phyloP scores from a whole-genome alignment of 2,797 vertebrate genomes.

The Apogon hyalosoma region DNA sequence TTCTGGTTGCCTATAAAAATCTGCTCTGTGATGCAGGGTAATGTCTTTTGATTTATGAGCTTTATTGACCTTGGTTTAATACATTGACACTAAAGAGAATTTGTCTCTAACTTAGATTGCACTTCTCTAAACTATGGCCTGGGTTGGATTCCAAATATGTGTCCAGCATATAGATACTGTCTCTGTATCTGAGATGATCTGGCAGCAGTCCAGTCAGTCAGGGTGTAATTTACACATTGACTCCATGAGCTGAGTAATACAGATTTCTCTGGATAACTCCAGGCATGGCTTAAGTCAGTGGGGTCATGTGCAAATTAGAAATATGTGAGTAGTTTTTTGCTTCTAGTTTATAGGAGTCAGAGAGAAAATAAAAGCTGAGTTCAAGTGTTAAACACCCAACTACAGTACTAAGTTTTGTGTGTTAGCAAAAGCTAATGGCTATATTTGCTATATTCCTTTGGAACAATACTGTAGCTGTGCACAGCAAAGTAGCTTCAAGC shows the following conservation, averaged over 20 bases:
- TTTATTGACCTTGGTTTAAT: slow-evolving; percentile 53
- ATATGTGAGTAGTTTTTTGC: slow-evolving; percentile 29
- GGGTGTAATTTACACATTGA: slow-evolving; percentile 45
- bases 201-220: slow-evolving; percentile 40
- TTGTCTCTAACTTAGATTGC: slow-evolving; percentile 38
- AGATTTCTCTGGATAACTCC: slow-evolving; percentile 36
- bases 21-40: slow-evolving; percentile 40
- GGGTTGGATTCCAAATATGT: slow-evolving; percentile 39
- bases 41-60: slow-evolving; percentile 22
- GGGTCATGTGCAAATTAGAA: slow-evolving; percentile 33
- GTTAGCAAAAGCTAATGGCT: slow-evolving; percentile 23
- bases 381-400: slow-evolving; percentile 28
- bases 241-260: slow-evolving; percentile 39
- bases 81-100: slow-evolving; percentile 43
- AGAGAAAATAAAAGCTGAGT: slow-evolving; percentile 12
- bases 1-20: slow-evolving; percentile 35
- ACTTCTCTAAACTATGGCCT: slow-evolving; percentile 27
- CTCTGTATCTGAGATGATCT: slow-evolving; percentile 36
- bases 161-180: slow-evolving; percentile 35
- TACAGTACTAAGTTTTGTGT: slow-evolving; percentile 4
- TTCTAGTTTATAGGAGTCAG: slow-evolving; percentile 26
- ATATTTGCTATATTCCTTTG: slow-evolving; percentile 27
- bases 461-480: slow-evolving; percentile 17
- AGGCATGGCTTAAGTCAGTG: slow-evolving; percentile 7
- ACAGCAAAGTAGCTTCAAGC: slow-evolving; percentile 23